These are phyloP conservation scores for Furcula furcula DNA, from an alignment of 2,888 invertebrate genomes.

Conservation along the genomic window DNA sequence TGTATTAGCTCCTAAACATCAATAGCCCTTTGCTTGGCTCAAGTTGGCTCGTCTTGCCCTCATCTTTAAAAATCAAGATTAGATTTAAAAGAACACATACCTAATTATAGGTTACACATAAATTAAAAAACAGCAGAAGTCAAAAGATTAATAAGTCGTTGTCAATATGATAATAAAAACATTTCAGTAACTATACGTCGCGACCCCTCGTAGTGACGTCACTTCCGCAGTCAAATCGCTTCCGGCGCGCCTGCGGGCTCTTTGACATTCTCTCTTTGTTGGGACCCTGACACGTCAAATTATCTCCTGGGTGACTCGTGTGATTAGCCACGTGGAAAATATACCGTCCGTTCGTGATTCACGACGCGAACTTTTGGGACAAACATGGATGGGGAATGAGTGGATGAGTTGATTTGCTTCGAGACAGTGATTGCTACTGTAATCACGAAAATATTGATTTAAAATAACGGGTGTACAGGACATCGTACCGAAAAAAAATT, in stretches of 20 bases:
- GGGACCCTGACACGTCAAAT: conserved; percentile 55
- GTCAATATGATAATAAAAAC: conserved; percentile 12
- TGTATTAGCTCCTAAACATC: too few species aligned
- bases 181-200: conserved; percentile 19
- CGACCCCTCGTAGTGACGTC: conserved; percentile 60
- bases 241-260: conserved; percentile 70
- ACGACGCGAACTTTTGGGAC: conserved; percentile 2
- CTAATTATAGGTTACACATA: too few species aligned
- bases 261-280: conserved; percentile 69
- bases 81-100: too few species aligned
- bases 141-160: too few species aligned
- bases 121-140: background rate
- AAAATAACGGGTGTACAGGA: too few species aligned
- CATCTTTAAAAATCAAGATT: too few species aligned
- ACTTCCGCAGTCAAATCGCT: conserved; percentile 74
- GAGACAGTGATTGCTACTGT: too few species aligned
- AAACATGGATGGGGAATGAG: conserved; percentile 1
- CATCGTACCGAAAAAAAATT: too few species aligned
- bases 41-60: too few species aligned
- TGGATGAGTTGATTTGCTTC: too few species aligned
- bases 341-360: conserved; percentile 11
- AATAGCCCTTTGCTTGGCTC: too few species aligned
- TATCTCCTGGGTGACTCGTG: conserved; percentile 57
- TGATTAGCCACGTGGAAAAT: conserved; percentile 61
- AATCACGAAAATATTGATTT: too few species aligned